Percentiles rank a stretch among this genome's conserved stretches.
phyloP scores from a whole-genome alignment of 2,888 invertebrate species.

The Hyppa rectilinea region DNA sequence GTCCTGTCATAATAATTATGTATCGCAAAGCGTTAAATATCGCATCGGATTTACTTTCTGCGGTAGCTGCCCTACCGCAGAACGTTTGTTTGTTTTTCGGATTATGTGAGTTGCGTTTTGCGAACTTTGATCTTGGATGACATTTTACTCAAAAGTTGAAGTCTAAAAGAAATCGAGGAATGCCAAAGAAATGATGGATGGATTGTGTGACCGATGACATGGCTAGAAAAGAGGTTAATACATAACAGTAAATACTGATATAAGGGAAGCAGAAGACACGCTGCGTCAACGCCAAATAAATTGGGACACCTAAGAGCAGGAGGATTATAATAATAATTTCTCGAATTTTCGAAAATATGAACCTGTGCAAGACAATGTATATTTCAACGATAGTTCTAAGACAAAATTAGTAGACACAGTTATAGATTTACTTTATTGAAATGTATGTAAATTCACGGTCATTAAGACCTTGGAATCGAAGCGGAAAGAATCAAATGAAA shows the following conservation, averaged over 20 bases:
- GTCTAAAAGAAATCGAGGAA: neutral
- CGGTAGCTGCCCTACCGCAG: too few species aligned
- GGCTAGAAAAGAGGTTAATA: neutral
- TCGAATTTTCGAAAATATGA: neutral
- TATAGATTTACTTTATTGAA: conserved; percentile 15
- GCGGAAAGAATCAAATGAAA: conserved; percentile 59
- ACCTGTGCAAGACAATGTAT: neutral
- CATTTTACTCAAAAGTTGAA: neutral
- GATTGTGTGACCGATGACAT: neutral
- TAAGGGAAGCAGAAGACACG: neutral
- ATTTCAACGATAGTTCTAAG: neutral
- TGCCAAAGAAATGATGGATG: neutral
- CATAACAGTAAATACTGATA: neutral
- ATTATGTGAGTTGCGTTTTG: conserved; percentile 8
- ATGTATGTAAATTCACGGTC: conserved; percentile 41
- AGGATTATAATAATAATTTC: neutral
- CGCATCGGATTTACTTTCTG: conserved; percentile 72
- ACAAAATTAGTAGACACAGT: neutral
- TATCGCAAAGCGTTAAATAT: conserved; percentile 84
- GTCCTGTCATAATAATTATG: conserved; percentile 89
- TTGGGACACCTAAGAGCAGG: neutral
- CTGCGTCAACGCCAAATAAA: neutral
- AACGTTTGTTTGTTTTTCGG: conserved; percentile 57
- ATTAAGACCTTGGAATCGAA: conserved; percentile 49
- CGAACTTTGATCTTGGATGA: conserved; percentile 24